Evolutionary conservation across 2,113 vertebrate species (phyloP), one percentile per base, ranked within the genome.

Genomic region (Nettapus auritus): DNA sequence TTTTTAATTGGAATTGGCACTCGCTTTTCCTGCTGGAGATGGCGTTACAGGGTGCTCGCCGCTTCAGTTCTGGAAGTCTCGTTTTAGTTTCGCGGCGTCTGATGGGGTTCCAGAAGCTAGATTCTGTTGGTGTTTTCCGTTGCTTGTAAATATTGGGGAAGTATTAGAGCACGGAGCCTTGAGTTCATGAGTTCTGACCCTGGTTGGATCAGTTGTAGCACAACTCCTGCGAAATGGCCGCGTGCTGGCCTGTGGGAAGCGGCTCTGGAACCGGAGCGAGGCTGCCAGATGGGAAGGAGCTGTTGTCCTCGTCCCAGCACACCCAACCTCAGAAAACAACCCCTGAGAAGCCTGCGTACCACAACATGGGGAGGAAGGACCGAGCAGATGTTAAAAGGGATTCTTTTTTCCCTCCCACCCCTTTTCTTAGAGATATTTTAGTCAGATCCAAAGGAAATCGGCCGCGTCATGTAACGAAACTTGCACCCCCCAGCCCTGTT

Each of bases 11-110:
- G 34, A 82, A 75, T 71, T 82, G 69, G 34, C 3, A 0, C 66
- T 93, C 82, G 82, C 52, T n/a, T 88, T 86, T 82, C 80, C 90
- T 82, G 0, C 88, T 89, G 77, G 88, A 84, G 86, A 75, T 70
- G 82, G 77, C 33, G 1, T 71, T 60, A 20, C 52, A 62, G 59
- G 82, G 40, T 3, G 2, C 29, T 38, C 26, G 15, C 46, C 90
- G 63, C 66, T 85, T 36, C 46, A 34, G 40, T 23, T 86, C 29
- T 56, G 81, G n/a, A 67, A 92, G 48, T 33, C 34, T 59, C 53
- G 21, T 74, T 80, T 34, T 42, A 0, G 4, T 66, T 91, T 42
- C 38, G 25, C 14, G 52, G 33, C 34, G 28, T 59, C 46, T 59
- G 42, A 23, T 59, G 28, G 7, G 7, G 14, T 55, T 34, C 46